phyloP scores from a whole-genome alignment of 2,888 invertebrate species.

The Cryptophagus acutangulus region DNA sequence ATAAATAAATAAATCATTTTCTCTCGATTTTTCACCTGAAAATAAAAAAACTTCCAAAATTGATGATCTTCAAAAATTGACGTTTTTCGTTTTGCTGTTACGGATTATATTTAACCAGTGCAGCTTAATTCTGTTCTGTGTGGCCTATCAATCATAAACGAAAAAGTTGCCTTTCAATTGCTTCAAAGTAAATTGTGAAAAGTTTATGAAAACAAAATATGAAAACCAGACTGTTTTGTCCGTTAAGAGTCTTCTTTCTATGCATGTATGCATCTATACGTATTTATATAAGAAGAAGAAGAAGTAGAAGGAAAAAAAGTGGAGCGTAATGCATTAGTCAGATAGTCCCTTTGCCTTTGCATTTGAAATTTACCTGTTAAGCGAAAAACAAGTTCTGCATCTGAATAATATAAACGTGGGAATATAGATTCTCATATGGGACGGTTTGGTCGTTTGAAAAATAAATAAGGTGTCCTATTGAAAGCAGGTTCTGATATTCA shows the following conservation, averaged over 20 bases:
- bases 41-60: too few relatives aligned
- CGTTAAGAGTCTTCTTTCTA: conserved; percentile 22
- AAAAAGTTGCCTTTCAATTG: too few relatives aligned
- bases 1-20: too few relatives aligned
- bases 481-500: conserved; percentile 26
- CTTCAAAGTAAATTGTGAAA: background rate
- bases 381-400: conserved; percentile 35
- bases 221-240: conserved; percentile 14
- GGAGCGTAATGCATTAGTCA: conserved; percentile 22
- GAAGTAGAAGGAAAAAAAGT: conserved; percentile 25
- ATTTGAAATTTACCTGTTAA: conserved; percentile 36
- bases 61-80: too few relatives aligned
- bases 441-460: conserved; percentile 30
- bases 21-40: too few relatives aligned
- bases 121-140: too few relatives aligned
- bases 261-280: too few relatives aligned
- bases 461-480: conserved; percentile 35
- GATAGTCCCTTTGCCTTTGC: conserved; percentile 24
- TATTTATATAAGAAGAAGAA: too few relatives aligned
- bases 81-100: too few relatives aligned
- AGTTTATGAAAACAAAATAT: conserved; percentile 1
- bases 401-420: conserved; percentile 28
- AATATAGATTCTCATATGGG: conserved; percentile 35
- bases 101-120: too few relatives aligned
- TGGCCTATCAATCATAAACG: background rate